Evolutionary conservation across 2,888 invertebrate species (phyloP), one percentile per base, ranked within the genome.

Genomic region (Metalampra italica): DNA sequence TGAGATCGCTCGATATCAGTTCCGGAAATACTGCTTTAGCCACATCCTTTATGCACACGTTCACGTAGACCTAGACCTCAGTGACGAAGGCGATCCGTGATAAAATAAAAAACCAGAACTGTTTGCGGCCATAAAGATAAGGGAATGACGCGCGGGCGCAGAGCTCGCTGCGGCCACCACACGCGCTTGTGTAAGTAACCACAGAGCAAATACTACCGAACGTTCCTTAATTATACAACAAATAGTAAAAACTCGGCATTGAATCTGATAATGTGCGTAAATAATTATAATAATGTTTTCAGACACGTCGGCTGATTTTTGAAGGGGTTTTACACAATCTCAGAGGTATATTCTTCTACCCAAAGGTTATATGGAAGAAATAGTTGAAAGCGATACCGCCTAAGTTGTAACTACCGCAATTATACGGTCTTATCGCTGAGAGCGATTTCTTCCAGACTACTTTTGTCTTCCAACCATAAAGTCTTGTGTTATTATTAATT

Each of bases 61-160:
- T 45, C 70, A 69, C 64, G 68, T 64, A 71, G 61, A 67, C 66
- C 71, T 71, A 68, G 76, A 78, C 81, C 77, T 67, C 76, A 66
- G 77, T 76, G 78, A 75, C 73, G 72, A 75, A 72, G 64, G 71
- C 71, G 68, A 80, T 76, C 76, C 78, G 68, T 78, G 81, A 81
- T 83, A 85, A 78, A 77, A 81, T 83, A 85, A 78, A 77, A 68
- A 60, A 66, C 73, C 67, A 66, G 65, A 68, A 63, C 64, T 84
- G 82, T 87, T 86, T 86, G 74, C 71, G 57, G 66, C 74, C 80
- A 82, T 86, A 87, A 86, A 89, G 86, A 88, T 88, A 89, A 78
- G 64, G 44, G 7, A 9, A 60, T 64, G 78, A 79, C 80, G 82
- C 80, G 82, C 71, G 69, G 68, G 66, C 57, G 54, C 55, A 51